Evolutionary conservation across 2,888 invertebrate genomes (phyloP), one percentile per base, ranked within the genome.

Genomic region (Tetranychus piercei): DNA sequence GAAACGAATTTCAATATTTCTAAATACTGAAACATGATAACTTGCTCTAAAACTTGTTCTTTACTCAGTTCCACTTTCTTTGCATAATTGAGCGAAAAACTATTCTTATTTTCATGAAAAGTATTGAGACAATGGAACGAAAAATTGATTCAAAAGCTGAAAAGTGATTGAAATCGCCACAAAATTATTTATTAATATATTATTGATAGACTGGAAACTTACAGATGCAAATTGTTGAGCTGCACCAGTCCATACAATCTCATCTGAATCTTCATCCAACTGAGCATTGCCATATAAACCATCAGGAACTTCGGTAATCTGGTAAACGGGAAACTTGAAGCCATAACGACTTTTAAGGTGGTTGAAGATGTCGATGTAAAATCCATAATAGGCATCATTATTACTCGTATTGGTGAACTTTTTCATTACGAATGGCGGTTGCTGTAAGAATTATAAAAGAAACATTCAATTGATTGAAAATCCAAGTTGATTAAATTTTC

Each of bases 351-450:
- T n/a, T 69, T 23, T n/a, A 4, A 69, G 18, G 1, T 69, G 20
- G 23, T 69, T 23, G 20, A 69, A 69, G 20, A 71, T 44, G 20
- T 71, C 71, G 5, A 71, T 44, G 6, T 44, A 18, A 20, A 71
- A 71, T n/a, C 71, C 71, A 71, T 71, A 71, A 45, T 71, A 71
- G 9, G 22, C 71, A 1, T 11, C 44, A 15, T 71, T 44, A 3
- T 34, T 8, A n/a, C 18, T 71, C 9, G 11, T 9, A 44, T 45
- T 23, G 9, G 20, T 71, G 6, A 71, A 23, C 22, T 71, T 71
- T 55, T 55, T 73, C 64, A 73, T 64, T 4, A 73, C 23, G 2
- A 73, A 73, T 55, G 73, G 73, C 11, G 73, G 73, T n/a, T 73
- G 73, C 73, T 73, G 20, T 44, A 1, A 34, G 8, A 18, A 64